Base-by-base conservation (phyloP, 2,888 invertebrate genomes). In the Lysandra coridon region DNA sequence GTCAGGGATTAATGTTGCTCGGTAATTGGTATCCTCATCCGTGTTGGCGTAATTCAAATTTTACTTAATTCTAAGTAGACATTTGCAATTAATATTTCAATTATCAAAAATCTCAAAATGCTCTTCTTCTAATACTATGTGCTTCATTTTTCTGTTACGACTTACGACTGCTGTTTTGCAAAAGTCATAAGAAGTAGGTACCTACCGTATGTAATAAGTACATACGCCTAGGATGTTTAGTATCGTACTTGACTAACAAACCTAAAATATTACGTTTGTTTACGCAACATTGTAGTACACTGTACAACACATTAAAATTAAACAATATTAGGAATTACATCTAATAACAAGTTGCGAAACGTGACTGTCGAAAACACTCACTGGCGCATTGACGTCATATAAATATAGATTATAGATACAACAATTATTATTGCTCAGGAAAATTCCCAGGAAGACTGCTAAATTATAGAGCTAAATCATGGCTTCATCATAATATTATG, bases 281-380 rank as follows among this genome's bases (percentile, higher is more conserved):
- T 69, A 12, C 37, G 69, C 33, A 69, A 69, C 69, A 69, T 33
- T 69, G 75, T 30, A 30, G 23, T 23, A 23, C 23, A 23, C 23
- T 49, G 33, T 37, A 76, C 30, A 57, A 33, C 62, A 44, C 60
- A 79, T 60, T 79, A 74, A 74, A 79, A 79, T 74, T 79, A 75
- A 79, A 79, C 74, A 79, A 62, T 44, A 79, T 79, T 78, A 79
- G 40, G 57, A 74, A 40, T 79, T 40, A 75, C 79, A 79, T 57
- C 60, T 79, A 74, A 37, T 30, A 40, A 79, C 74, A 60, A 60
- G 40, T 75, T 75, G 74, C 60, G 79, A 40, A 60, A 74, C 57
- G 33, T 78, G 40, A 73, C 60, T 73, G 79, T 60, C 73, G 73
- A 57, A 79, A 79, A n/a, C 60, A 73, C 23, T n/a, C 44, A 73